phyloP scores from a whole-genome alignment of 2,888 invertebrate genomes.

The Andrena chrysosceles region DNA sequence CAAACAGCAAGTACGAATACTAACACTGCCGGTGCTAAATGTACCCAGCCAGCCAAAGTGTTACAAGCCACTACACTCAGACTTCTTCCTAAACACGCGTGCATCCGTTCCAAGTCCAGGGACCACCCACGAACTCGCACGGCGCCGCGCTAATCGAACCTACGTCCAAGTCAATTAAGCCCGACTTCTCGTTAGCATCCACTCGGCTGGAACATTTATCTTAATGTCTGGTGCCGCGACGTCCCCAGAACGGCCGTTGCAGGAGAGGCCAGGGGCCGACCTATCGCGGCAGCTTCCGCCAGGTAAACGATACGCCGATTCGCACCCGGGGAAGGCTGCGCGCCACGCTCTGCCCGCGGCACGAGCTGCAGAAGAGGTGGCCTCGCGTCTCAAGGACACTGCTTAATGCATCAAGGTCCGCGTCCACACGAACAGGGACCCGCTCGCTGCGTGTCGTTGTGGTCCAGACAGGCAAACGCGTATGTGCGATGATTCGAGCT shows the following conservation, averaged over 20 bases:
- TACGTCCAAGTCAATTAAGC: conserved; percentile 9
- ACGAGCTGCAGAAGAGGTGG: conserved; percentile 43
- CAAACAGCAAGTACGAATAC: no score
- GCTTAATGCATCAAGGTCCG: conserved; percentile 58
- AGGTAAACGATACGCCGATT: conserved; percentile 70
- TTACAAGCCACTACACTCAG: no score
- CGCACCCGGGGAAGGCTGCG: conserved; percentile 54
- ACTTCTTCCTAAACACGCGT: no score
- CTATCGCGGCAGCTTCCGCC: conserved; percentile 69
- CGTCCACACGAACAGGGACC: conserved; percentile 40
- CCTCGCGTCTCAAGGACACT: conserved; percentile 63
- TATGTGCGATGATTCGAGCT: neutral
- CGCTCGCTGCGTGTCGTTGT: conserved; percentile 25
- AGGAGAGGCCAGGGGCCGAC: neutral
- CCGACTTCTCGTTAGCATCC: neutral
- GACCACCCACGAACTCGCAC: conserved; percentile 28
- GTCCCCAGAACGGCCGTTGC: conserved; percentile 12
- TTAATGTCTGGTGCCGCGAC: neutral
- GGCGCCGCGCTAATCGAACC: conserved; percentile 18
- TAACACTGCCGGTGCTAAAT: no score
- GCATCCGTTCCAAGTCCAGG: neutral
- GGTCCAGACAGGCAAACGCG: conserved; percentile 19
- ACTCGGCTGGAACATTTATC: neutral
- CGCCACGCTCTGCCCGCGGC: conserved; percentile 37
- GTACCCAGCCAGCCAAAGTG: no score